phyloP scores from a whole-genome alignment of 2,113 vertebrate genomes.

The Corvus moneduloides region DNA sequence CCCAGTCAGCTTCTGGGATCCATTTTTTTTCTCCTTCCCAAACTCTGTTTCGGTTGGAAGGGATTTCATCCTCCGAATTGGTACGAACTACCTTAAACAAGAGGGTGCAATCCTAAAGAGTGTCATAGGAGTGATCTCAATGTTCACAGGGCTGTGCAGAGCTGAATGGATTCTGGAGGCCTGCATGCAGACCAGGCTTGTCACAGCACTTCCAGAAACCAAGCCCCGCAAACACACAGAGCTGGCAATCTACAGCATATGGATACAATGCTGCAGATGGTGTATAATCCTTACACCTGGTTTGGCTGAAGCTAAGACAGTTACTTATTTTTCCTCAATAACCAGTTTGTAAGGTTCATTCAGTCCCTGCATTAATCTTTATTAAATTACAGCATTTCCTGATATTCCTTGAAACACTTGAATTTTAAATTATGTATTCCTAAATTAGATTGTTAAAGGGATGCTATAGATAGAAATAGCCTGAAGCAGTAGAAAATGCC shows the following conservation, averaged over 20 bases:
- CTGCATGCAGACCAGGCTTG: background rate
- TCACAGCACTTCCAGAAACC: background rate
- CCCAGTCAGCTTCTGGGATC: background rate
- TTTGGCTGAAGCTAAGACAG: background rate
- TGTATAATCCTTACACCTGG: background rate
- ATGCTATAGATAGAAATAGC: constrained; percentile 29
- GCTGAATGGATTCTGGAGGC: background rate
- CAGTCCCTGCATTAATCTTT: constrained; percentile 24
- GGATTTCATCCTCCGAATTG: background rate
- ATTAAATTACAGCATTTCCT: constrained; percentile 35
- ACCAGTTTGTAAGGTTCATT: constrained; percentile 17
- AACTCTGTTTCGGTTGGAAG: background rate
- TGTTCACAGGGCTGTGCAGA: background rate
- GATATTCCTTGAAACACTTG: constrained; percentile 14
- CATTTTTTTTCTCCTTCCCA: background rate
- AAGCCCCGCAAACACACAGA: background rate
- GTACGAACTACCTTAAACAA: background rate
- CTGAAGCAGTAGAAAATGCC: constrained; percentile 40
- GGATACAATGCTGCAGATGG: background rate
- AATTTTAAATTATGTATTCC: constrained; percentile 49
- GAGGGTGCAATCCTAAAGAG: background rate
- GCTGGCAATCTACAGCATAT: background rate
- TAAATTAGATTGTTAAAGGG: constrained; percentile 53
- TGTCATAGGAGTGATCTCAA: background rate
- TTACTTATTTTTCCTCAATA: background rate